Base-by-base conservation (phyloP, 2,797 vertebrate species). In the Semotilus atromaculatus region DNA sequence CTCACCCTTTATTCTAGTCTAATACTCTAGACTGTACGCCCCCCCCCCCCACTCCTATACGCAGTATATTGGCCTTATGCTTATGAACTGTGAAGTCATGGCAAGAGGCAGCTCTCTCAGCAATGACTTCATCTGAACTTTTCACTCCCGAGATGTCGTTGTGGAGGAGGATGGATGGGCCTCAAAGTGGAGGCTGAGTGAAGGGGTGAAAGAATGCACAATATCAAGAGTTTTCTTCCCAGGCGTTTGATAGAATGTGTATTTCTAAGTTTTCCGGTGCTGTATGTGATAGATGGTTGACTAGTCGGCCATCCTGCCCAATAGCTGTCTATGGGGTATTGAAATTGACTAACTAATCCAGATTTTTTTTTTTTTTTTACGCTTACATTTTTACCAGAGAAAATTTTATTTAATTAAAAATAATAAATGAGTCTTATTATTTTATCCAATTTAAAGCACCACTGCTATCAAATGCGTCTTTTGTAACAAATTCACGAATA, bases 41-140 rank as follows among this genome's bases (percentile, higher is more conserved):
- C n/a, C 76, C 40, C 4, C 45, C 45, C 45, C 1, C 14, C 14
- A 70, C 51, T 72, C 81, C 45, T 62, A 60, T 60, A 58, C 21
- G 16, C 38, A 29, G 84, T 91, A 91, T 90, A 83, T 88, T 87
- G 73, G 75, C 23, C 89, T 86, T 51, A 62, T 77, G 86, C 87
- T 91, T 89, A 88, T 91, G 91, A 89, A 90, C 88, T 79, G 88
- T 89, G 90, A 92, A 86, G 85, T 90, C 87, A 88, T 64, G 51
- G 90, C 87, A 85, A 62, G 86, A 43, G 86, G 86, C 91, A 90
- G 89, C 90, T 91, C 84, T 84, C 40, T 80, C 67, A 43, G 88
- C 79, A 74, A 92, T 94, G 92, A 94, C 92, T 93, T 92, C 91
- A 94, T 93, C 89, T 90, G 85, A 94, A 93, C 88, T 92, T 91